Evolutionary conservation across 2,797 vertebrate genomes (phyloP), one percentile per base, ranked within the genome.

Genomic region (Anguilla obscura): DNA sequence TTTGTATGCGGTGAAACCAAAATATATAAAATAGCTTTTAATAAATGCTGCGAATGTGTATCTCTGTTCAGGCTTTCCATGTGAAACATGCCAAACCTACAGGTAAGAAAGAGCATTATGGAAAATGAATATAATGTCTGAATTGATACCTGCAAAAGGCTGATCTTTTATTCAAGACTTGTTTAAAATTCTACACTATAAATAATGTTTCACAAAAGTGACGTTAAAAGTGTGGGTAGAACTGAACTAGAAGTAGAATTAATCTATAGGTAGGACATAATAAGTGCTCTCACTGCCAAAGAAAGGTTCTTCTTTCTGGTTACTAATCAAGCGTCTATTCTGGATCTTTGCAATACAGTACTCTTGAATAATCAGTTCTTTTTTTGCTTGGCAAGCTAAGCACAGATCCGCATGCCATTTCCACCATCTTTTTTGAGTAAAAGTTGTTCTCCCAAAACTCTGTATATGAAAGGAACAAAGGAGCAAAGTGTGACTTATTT

Each of bases 401-500:
- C 36, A 45, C 6, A 40, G 1, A 80, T 48, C 5, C 8, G 18
- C 14, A 48, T 9, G 16, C 12, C 36, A 80, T n/a, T 80, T 48
- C 18, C 76, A 18, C 36, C 9, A 4, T 80, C 76, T 18, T 48
- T 80, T 80, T 80, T 6, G n/a, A 50, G 40, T 80, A 48, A 24
- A 82, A 56, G 1, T 84, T 76, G 36, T 66, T 54, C 87, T 88
- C 74, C 58, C 79, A 89, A 90, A 89, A 90, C 71, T 40, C 69
- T 87, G 76, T 7, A 80, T 90, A 90, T 88, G 86, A 89, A 89
- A 91, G 86, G 88, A 88, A 89, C 86, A 90, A 90, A 92, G 88
- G 76, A 82, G 87, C 85, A 86, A 88, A 88, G 87, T 88, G 88
- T 91, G 90, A 92, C 90, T 91, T 87, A 90, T 90, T 90, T 92